Conservation (phyloP, 1,140 invertebrate species). For the Bombus confusus region DNA sequence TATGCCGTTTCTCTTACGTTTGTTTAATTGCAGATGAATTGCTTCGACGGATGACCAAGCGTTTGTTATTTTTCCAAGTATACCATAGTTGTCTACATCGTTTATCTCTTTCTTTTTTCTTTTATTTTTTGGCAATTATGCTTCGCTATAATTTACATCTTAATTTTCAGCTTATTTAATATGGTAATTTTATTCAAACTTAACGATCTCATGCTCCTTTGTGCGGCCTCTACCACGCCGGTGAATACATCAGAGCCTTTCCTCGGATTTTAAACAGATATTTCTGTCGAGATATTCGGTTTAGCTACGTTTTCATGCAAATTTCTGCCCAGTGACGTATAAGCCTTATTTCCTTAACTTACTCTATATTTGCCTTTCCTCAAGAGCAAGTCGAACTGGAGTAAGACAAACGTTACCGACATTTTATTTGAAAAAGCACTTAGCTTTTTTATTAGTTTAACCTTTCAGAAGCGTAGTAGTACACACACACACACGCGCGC, state of each 20-base stretch:
- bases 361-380: background rate
- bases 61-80: background rate
- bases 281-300: background rate
- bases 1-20: background rate
- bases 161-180: background rate
- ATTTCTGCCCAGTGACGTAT: background rate
- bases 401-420: too few species aligned
- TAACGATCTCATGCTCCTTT: background rate
- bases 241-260: background rate
- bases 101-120: background rate
- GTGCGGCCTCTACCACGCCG: background rate
- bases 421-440: background rate
- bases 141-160: background rate
- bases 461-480: background rate
- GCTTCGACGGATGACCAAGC: background rate
- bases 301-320: constrained; percentile 5
- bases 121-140: background rate
- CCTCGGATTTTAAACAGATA: background rate
- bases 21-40: background rate
- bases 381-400: background rate
- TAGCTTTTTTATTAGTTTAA: background rate
- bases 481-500: accelerated
- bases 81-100: background rate
- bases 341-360: background rate
- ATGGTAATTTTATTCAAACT: background rate